These are phyloP conservation scores for Cerceris ruficornis DNA, from an alignment of 2,888 invertebrate genomes.

Conservation along the genomic window DNA sequence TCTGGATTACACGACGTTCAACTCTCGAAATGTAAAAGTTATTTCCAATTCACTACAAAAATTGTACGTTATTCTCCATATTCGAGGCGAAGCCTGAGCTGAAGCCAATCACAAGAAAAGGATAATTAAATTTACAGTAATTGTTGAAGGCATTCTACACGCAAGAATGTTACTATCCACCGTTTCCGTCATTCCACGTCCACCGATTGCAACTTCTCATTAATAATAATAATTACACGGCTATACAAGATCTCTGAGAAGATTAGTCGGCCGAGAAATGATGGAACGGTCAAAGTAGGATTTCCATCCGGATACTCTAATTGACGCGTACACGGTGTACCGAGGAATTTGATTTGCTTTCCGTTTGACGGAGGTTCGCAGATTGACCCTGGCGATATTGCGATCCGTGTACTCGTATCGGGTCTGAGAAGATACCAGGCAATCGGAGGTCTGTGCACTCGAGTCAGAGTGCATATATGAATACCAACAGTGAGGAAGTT, in stretches of 20 bases:
- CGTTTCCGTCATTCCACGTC: too few species aligned
- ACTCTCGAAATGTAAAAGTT: too few species aligned
- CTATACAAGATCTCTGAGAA: conserved; percentile 47
- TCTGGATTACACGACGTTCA: too few species aligned
- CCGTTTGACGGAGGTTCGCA: conserved; percentile 62
- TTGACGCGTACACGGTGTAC: conserved; percentile 64
- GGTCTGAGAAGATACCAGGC: conserved; percentile 58
- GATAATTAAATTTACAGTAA: too few species aligned
- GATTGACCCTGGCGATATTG: conserved; percentile 69
- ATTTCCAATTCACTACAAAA: too few species aligned
- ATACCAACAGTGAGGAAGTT: conserved; percentile 52
- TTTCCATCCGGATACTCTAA: conserved; percentile 65
- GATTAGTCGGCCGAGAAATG: conserved; percentile 63
- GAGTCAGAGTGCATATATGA: conserved; percentile 46
- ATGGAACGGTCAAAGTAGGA: conserved; percentile 67
- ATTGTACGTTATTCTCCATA: too few species aligned
- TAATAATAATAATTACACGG: too few species aligned
- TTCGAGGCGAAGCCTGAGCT: too few species aligned
- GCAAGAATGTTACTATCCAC: too few species aligned
- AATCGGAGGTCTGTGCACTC: conserved; percentile 52
- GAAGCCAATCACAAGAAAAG: too few species aligned
- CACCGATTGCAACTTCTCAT: too few species aligned
- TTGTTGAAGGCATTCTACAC: too few species aligned
- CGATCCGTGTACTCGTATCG: conserved; percentile 53
- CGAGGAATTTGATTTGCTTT: conserved; percentile 72